Percentiles rank a stretch among this genome's conserved stretches.
phyloP scores from a whole-genome alignment of 2,888 invertebrate genomes.

The Athalia circularis region DNA sequence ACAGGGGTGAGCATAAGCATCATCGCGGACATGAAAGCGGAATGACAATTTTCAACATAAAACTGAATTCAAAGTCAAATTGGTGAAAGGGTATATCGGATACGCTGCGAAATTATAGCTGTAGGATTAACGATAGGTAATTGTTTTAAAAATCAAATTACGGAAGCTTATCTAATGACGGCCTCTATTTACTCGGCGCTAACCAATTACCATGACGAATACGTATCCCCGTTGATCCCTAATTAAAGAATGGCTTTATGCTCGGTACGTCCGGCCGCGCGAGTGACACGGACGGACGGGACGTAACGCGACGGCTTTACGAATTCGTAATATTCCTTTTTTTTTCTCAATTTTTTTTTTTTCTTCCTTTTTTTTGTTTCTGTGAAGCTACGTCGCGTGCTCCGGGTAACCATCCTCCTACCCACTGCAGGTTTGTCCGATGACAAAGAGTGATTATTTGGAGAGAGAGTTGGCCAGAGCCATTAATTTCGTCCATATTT shows the following conservation, averaged over 20 bases:
- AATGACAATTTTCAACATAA: neutral
- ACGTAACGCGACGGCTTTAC: neutral
- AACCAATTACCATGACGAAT: slow-evolving; percentile 13
- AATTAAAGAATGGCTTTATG: slow-evolving; percentile 28
- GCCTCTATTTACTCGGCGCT: neutral
- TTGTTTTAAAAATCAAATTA: slow-evolving; percentile 28
- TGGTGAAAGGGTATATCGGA: neutral
- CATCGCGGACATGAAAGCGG: neutral
- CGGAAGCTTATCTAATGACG: slow-evolving; percentile 1
- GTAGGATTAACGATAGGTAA: slow-evolving; percentile 12
- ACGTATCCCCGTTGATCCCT: slow-evolving; percentile 26
- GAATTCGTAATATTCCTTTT: slow-evolving; percentile 21
- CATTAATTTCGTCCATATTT: slow-evolving; percentile 46
- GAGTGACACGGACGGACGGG: slow-evolving; percentile 8
- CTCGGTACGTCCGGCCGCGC: neutral
- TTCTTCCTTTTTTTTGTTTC: neutral
- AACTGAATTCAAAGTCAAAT: neutral
- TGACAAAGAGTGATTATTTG: slow-evolving; percentile 43
- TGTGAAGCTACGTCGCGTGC: slow-evolving; percentile 18
- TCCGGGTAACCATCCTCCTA: neutral
- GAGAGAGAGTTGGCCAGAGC: slow-evolving; percentile 7
- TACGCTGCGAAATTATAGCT: no score
- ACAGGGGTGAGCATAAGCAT: slow-evolving; percentile 1
- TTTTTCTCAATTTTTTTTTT: neutral
- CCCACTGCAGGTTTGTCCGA: neutral